Evolutionary conservation across 2,797 vertebrate genomes (phyloP), one percentile per base, ranked within the genome.

Genomic region (Diplodus sargus): DNA sequence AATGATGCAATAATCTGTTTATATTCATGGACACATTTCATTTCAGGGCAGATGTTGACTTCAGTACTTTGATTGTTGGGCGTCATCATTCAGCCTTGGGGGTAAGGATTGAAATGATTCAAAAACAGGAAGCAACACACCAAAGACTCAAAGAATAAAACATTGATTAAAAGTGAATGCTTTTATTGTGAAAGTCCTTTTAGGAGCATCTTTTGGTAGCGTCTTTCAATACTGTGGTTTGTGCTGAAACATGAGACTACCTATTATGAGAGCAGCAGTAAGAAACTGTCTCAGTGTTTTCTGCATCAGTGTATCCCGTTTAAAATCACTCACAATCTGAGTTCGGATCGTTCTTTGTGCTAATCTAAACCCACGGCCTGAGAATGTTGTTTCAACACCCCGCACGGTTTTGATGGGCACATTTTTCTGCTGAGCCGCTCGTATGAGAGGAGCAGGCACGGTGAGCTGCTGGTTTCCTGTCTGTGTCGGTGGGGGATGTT

Each of bases 391-490:
- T 88, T 87, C n/a, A 84, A n/a, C 57, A 25, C 52, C 69, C 63
- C 5, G 0, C 74, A 62, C 23, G 69, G 74, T 83, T 84, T 84
- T 67, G 75, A 89, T 74, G 66, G 56, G 76, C 66, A 65, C 79
- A 76, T 85, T 80, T 66, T 54, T 77, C 68, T 22, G 74, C 81
- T 86, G 75, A 86, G 83, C 80, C 16, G 11, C 73, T 73, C 34
- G 66, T 23, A 65, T 52, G 70, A 78, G 70, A 57, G 39, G 60
- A 81, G 69, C 78, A 30, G 52, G 12, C 56, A 51, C 62, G 58
- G 69, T 61, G 61, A 88, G 84, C 79, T 53, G 74, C 66, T 83
- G 72, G 87, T 89, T 91, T 87, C 89, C 89, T 83, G 86, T 83
- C 88, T 61, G 14, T 39, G 43, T 59, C 64, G 71, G 45, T 52